Conservation (phyloP, 2,113 vertebrate genomes). For the Oenanthe oenanthe region DNA sequence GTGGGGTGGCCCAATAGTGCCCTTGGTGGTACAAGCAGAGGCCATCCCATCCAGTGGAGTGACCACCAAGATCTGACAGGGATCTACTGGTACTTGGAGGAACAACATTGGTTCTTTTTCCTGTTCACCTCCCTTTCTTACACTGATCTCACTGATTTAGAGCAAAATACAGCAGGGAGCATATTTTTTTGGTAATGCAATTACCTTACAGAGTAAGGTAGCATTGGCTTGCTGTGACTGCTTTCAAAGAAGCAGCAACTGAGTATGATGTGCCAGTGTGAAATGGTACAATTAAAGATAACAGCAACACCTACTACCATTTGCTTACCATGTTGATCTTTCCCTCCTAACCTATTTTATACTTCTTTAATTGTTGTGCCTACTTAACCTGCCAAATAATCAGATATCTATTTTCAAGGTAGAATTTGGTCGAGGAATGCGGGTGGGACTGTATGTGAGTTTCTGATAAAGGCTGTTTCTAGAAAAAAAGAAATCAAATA, state of each 20-base stretch:
- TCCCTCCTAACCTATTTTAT: not conserved
- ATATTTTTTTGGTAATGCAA: not conserved
- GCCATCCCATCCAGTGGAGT: not conserved
- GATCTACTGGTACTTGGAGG: not conserved
- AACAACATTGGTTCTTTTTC: fast-evolving
- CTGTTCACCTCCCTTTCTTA: not conserved
- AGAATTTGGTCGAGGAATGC: not conserved
- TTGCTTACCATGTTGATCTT: not conserved
- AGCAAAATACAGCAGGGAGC: not conserved
- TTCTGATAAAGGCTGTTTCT: not conserved
- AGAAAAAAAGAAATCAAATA: not conserved
- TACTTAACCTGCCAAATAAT: not conserved
- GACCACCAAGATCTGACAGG: not conserved
- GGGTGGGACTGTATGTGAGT: not conserved
- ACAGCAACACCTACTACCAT: not conserved
- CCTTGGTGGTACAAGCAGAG: not conserved
- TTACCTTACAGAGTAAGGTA: not conserved
- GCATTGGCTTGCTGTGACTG: not conserved
- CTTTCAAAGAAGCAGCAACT: not conserved
- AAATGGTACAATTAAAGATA: not conserved
- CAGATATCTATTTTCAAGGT: not conserved
- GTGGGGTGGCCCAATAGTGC: not conserved
- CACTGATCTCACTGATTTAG: not conserved
- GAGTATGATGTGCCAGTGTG: not conserved
- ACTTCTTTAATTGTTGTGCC: not conserved